A percentile compares a stretch with the other conserved stretches of the same genome.
Conservation (phyloP, 1,140 invertebrate genomes). For the Zelostemma sp. region DNA sequence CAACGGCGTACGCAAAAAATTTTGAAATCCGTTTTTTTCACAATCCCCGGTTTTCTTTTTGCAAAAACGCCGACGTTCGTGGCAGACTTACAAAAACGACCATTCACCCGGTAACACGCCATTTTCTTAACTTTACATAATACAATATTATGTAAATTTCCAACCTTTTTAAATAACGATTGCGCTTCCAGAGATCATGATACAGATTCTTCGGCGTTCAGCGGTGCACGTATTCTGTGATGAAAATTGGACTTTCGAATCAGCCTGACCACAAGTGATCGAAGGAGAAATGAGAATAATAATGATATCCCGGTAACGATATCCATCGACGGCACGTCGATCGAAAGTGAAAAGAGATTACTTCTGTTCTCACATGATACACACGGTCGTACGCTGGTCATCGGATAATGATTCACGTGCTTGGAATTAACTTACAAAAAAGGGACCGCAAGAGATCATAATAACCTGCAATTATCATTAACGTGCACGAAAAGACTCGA, state of each 20-base stretch:
- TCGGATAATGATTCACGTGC: constrained; percentile 44
- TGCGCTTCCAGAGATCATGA: constrained; percentile 16
- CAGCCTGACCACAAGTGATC: constrained; percentile 33
- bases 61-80: too few species aligned
- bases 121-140: constrained; percentile 3
- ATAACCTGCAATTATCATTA: constrained; percentile 19
- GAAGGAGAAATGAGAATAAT: constrained; percentile 33
- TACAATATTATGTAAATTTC: constrained; percentile 31
- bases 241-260: constrained; percentile 48
- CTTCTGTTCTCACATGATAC: constrained; percentile 20
- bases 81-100: too few species aligned
- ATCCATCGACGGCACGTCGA: constrained; percentile 18
- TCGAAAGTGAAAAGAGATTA: constrained; percentile 46
- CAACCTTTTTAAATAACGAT: constrained; percentile 39
- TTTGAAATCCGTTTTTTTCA: too few species aligned
- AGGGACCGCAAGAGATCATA: constrained; percentile 11
- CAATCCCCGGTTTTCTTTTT: too few species aligned
- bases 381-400: constrained; percentile 14
- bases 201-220: constrained; percentile 27
- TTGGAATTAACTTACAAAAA: constrained; percentile 37
- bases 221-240: background rate
- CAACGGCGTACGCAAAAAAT: too few species aligned
- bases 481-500: background rate
- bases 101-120: too few species aligned
- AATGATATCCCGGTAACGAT: constrained; percentile 23